Evolutionary conservation across 2,113 vertebrate genomes (phyloP).

Genomic region (Zapus hudsonius): DNA sequence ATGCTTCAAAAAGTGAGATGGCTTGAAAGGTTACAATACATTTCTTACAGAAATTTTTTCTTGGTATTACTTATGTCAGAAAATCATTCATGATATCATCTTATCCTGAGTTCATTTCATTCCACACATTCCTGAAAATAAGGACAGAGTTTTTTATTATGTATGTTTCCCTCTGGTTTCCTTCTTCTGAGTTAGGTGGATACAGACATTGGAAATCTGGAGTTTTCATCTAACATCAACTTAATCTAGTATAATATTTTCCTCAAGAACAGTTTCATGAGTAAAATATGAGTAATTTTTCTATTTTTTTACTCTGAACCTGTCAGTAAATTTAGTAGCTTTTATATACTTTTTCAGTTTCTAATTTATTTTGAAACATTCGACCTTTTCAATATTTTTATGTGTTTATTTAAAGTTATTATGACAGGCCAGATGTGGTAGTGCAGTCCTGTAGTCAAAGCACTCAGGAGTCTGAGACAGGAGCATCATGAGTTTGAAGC

Average conservation of each 20-base stretch:
- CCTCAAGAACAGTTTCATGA: background rate
- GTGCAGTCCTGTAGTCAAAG: background rate
- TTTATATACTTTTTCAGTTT: background rate
- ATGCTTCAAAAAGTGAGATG: background rate
- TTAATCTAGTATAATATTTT: background rate
- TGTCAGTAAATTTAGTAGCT: background rate
- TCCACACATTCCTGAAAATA: background rate
- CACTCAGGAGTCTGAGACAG: background rate
- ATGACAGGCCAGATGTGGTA: background rate
- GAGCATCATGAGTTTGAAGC: background rate
- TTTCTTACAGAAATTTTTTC: background rate
- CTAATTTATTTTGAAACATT: background rate
- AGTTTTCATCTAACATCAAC: background rate
- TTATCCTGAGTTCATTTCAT: background rate
- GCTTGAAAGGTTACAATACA: constrained; percentile 31
- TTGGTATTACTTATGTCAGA: constrained; percentile 7
- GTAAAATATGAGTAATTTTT: background rate
- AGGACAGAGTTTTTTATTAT: background rate
- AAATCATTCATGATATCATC: constrained; percentile 14
- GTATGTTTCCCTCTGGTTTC: background rate
- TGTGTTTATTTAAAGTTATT: background rate
- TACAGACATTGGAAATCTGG: background rate
- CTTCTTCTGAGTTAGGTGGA: background rate
- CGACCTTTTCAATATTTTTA: background rate
- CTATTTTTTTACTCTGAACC: background rate